A percentile compares a stretch with the other conserved stretches of the same genome.
Evolutionary conservation across 1,140 invertebrate species (phyloP).

Genomic region (Conus betulinus): DNA sequence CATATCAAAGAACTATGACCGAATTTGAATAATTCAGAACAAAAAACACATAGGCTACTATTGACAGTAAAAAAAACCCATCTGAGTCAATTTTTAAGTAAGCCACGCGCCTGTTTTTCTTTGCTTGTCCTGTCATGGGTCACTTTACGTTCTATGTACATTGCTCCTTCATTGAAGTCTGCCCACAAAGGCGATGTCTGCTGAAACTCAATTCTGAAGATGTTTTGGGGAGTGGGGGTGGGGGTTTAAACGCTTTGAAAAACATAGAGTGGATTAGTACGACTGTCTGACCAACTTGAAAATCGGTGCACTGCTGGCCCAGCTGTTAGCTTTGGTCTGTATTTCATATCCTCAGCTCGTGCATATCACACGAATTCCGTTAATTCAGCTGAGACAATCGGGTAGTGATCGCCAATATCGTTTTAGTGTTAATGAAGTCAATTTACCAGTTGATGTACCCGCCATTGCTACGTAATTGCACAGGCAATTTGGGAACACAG

Average conservation of each 20-base stretch:
- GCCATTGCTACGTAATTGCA: background rate
- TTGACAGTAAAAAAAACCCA: no score
- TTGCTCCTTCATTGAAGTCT: no score
- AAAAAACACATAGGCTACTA: no score
- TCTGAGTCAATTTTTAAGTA: no score
- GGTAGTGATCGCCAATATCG: background rate
- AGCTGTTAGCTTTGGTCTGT: background rate
- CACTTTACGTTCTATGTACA: background rate
- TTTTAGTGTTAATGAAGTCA: background rate
- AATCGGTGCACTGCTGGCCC: background rate
- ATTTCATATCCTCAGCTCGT: background rate
- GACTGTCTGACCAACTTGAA: background rate
- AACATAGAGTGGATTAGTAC: slow-evolving; percentile 6
- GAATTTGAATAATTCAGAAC: no score
- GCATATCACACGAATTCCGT: background rate
- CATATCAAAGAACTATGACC: no score
- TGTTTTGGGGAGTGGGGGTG: background rate
- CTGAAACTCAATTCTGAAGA: background rate
- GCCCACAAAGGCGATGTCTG: background rate
- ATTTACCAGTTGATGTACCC: background rate
- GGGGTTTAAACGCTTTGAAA: background rate
- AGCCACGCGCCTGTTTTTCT: background rate
- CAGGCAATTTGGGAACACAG: background rate
- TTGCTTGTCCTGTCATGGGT: background rate
- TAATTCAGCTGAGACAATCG: background rate